These are phyloP conservation scores for Spizaetus ornatus DNA, from an alignment of 2,113 vertebrate species.

Conservation along the genomic window DNA sequence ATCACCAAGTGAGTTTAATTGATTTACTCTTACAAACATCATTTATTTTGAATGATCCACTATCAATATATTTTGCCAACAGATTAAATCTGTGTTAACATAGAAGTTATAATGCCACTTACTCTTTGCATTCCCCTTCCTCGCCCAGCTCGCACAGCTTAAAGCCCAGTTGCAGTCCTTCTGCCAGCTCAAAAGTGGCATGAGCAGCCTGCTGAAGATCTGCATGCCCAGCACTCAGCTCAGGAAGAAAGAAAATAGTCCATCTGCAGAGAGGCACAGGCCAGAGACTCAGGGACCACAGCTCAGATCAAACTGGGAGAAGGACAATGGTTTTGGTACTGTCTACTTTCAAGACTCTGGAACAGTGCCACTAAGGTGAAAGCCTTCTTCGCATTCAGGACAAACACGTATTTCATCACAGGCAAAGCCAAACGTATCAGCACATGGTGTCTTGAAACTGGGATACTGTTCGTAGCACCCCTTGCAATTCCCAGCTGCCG, in stretches of 20 bases:
- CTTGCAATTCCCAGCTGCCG: background rate
- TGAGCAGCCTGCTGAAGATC: background rate
- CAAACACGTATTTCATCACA: background rate
- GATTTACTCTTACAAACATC: background rate
- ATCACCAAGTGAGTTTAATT: background rate
- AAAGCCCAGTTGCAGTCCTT: background rate
- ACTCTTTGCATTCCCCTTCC: background rate
- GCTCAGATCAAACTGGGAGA: background rate
- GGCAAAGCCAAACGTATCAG: background rate
- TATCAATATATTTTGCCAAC: slow-evolving; percentile 8
- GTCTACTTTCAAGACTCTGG: too few relatives aligned
- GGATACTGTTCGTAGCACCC: background rate
- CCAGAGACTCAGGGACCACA: background rate
- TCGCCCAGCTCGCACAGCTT: background rate
- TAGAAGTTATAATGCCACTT: background rate
- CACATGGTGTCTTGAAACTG: background rate
- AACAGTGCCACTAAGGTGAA: background rate
- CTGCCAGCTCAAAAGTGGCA: background rate
- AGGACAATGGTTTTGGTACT: background rate
- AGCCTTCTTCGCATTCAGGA: background rate
- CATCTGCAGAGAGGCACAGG: background rate
- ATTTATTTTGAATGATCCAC: slow-evolving; percentile 5
- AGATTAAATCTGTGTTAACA: background rate
- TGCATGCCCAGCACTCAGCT: background rate
- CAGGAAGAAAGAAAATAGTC: background rate